Evolutionary conservation across 2,113 vertebrate genomes (phyloP), one percentile per base, ranked within the genome.

Genomic region (Triplophysa siluroides): DNA sequence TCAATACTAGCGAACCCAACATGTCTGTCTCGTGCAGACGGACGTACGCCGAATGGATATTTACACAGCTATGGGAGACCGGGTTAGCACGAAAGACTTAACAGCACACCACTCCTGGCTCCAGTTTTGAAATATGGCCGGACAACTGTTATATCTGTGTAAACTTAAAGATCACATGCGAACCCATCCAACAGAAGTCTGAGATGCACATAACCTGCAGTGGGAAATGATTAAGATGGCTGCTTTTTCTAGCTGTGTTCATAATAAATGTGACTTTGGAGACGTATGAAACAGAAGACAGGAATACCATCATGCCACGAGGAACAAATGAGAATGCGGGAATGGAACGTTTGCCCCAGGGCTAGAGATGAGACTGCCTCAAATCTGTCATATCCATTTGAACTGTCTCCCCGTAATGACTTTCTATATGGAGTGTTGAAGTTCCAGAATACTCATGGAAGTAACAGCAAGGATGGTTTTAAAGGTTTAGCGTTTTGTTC

Each of bases 301-400:
- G 62, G 43, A 80, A 67, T 65, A 52, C n/a, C 19, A 65, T 47
- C 45, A 21, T 65, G 19, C 41, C 68, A 64, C 10, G 21, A 41
- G 72, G 54, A 67, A 80, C 21, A 21, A 78, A 78, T 41, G 64
- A 81, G 62, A 41, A 61, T 10, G 18, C 8, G 38, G 45, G 43
- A 62, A 68, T 56, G 66, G 72, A 67, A 58, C 63, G 68, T 70
- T 33, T 66, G 76, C 81, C 76, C 69, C 2, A 11, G 61, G 67
- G 63, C 68, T 54, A 50, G 13, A 58, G 63, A 68, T 58, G 63
- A 45, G 21, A 66, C 66, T 63, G 66, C 65, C 41, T 66, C 45
- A 75, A 29, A 75, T 79, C 24, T 56, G 67, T 72, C 38, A 65
- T 71, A 50, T 83, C 66, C 72, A 62, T 60, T 62, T 61, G 54